Conservation (phyloP, 2,113 vertebrate genomes). For the Octodon degus region DNA sequence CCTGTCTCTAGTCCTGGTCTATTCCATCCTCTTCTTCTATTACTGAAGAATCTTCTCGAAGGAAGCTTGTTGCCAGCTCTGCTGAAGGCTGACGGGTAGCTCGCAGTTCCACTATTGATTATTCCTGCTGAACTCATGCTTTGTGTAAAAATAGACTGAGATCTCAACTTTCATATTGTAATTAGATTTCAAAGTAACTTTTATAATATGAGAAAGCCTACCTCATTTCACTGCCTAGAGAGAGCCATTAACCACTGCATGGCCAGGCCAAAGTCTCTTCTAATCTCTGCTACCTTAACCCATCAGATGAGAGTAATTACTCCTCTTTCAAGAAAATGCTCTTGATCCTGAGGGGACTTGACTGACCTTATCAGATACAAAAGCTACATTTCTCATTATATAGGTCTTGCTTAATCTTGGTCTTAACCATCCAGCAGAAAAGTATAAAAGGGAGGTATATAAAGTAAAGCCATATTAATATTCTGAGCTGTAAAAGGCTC, state of each 20-base stretch:
- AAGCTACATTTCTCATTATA: too few relatives aligned
- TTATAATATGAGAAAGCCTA: constrained; percentile 66
- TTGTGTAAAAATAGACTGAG: constrained; percentile 76
- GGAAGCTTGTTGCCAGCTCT: not conserved
- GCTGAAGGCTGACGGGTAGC: not conserved
- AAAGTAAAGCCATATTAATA: too few relatives aligned
- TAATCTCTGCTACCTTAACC: not conserved
- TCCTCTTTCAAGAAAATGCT: constrained; percentile 25
- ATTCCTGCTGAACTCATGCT: constrained; percentile 65
- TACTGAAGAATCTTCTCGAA: not conserved
- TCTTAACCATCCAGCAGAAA: too few relatives aligned
- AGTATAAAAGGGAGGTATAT: too few relatives aligned
- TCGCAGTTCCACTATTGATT: constrained; percentile 69
- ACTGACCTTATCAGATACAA: too few relatives aligned
- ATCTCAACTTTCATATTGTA: constrained; percentile 75
- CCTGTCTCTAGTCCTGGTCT: not conserved
- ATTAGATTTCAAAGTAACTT: constrained; percentile 80
- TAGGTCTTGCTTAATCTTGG: too few relatives aligned
- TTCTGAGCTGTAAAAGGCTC: too few relatives aligned
- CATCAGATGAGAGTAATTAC: not conserved
- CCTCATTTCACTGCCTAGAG: constrained; percentile 24
- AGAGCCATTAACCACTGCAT: constrained; percentile 54
- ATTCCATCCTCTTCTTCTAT: constrained; percentile 17
- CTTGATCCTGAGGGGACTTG: not conserved
- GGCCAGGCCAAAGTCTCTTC: not conserved